Percentiles rank a stretch among this genome's conserved stretches.
These are phyloP conservation scores for Phymatocera aterrima DNA, from an alignment of 2,888 invertebrate genomes.

Conservation along the genomic window DNA sequence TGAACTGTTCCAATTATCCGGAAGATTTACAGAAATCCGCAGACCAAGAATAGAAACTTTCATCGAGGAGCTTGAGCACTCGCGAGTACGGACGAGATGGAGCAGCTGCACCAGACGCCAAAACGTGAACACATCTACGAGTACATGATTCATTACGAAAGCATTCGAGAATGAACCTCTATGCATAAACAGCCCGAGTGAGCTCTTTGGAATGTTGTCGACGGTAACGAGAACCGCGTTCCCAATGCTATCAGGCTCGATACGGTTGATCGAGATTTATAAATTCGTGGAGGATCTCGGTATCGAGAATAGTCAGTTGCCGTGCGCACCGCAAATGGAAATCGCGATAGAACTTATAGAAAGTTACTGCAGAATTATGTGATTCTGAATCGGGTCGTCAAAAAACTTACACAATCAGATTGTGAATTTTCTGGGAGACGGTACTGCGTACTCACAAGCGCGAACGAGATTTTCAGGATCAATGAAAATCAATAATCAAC, in stretches of 20 bases:
- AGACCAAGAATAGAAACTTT: too few species aligned
- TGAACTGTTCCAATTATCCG: too few species aligned
- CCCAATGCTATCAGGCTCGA: neutral
- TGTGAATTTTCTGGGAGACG: too few species aligned
- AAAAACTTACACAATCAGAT: neutral
- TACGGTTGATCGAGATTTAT: constrained; percentile 14
- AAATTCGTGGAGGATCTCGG: neutral
- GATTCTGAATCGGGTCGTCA: too few species aligned
- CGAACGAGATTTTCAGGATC: neutral
- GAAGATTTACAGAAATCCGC: too few species aligned
- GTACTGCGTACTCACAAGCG: too few species aligned
- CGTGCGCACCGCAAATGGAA: neutral
- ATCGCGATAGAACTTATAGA: neutral
- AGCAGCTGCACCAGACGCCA: neutral
- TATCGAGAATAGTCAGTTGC: neutral
- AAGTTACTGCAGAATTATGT: neutral
- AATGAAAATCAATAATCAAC: neutral
- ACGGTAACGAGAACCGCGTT: neutral
- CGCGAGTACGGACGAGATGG: neutral
- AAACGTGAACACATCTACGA: neutral
- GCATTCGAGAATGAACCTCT: neutral
- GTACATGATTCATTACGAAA: constrained; percentile 16
- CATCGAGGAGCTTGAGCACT: neutral
- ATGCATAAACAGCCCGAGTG: neutral
- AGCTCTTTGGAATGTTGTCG: constrained; percentile 12